Evolutionary conservation across 2,888 invertebrate species (phyloP).

Genomic region (Calameuta filiformis): DNA sequence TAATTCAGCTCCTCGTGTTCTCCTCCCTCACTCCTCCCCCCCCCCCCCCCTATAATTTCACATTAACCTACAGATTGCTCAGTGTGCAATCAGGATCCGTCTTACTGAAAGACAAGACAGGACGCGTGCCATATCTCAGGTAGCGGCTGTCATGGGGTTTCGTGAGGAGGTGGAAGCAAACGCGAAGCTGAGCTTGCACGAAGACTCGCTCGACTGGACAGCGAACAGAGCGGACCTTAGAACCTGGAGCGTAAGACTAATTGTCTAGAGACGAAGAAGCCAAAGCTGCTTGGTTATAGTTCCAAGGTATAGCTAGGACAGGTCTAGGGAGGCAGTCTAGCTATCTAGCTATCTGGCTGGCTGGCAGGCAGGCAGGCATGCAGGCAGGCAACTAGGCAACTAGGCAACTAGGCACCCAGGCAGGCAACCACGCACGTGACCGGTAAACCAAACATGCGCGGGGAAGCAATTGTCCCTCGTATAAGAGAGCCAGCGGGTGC

Average conservation of each 20-base stretch:
- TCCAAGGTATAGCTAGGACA: background rate
- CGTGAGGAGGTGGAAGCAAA: conserved; percentile 1
- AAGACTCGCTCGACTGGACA: conserved; percentile 34
- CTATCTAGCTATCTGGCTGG: background rate
- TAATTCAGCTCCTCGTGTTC: background rate
- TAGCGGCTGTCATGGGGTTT: conserved; percentile 3
- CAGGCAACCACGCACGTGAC: conserved; percentile 46
- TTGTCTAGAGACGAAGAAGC: conserved; percentile 3
- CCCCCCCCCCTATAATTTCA: background rate
- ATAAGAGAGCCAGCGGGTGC: conserved; percentile 15
- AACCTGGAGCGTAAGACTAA: background rate
- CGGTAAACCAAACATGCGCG: conserved; percentile 42
- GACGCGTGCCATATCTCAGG: background rate
- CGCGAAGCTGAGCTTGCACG: conserved; percentile 44
- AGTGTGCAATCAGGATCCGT: background rate
- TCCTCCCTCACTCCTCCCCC: too few species aligned
- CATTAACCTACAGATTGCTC: background rate
- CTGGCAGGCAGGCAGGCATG: background rate
- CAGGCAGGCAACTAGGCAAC: background rate
- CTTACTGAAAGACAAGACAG: background rate
- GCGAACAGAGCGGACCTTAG: background rate
- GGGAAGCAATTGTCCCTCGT: conserved; percentile 47
- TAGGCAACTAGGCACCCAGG: background rate
- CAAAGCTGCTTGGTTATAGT: background rate
- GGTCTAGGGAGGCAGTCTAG: background rate